Base-by-base conservation (phyloP, 2,113 vertebrate genomes). In the Ivindomyrus marchei region DNA sequence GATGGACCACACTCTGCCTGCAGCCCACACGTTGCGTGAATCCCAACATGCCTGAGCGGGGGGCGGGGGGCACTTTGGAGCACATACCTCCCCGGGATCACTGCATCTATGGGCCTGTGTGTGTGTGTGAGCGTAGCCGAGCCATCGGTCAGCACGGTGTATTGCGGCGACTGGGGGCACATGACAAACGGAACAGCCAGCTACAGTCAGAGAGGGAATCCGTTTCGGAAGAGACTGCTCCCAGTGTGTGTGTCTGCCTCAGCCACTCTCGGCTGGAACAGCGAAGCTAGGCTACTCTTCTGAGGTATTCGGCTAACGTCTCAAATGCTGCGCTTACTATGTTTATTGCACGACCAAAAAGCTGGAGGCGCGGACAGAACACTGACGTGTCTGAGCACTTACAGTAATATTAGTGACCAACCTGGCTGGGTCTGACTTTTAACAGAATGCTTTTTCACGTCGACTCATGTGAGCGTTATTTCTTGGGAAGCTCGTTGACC, bases 281-380 rank as follows among this genome's bases (percentile, higher is more conserved):
- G 10, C 24, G n/a, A 46, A 3, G 8, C 19, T 24, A 85, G 45
- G 83, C 83, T 85, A 80, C 49, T 46, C 19, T 45, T 88, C 85
- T 53, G 89, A 90, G 89, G 89, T 90, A 87, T 88, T 88, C 7
- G 13, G 62, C 89, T 90, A 90, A 84, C 45, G 46, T 39, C 24
- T 87, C n/a, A 80, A 74, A 90, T 21, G 80, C 62, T 19, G 74
- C 36, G 10, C 62, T 17, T 77, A n/a, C 45, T 90, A 10, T 36
- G 11, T 77, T 52, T 88, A 88, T 88, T 90, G 89, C 89, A 90
- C 89, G 74, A 56, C 27, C 19, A 19, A 24, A 88, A 74, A 21
- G 47, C 85, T 66, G 42, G 39, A n/a, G 36, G 46, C 21, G 74
- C 31, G 21, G 77, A 53, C 31, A 46, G 46, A 88, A 56, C 24